Evolutionary conservation across 2,113 vertebrate species (phyloP), one percentile per base, ranked within the genome.

Genomic region (Chaetodon trifascialis): DNA sequence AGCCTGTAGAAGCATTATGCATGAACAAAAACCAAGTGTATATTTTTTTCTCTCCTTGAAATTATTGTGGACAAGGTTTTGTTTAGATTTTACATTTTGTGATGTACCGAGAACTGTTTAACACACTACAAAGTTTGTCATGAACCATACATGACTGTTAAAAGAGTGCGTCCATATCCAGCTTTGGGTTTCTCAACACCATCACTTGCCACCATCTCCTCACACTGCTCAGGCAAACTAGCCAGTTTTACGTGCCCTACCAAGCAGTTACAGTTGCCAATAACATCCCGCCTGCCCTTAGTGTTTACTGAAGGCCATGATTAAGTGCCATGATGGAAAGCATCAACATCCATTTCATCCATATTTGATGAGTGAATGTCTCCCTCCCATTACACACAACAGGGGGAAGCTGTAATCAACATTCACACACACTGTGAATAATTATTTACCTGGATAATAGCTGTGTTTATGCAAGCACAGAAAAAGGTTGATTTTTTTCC

Each of bases 361-460:
- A 92, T 94, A 94, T 94, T 94, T 92, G 88, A 94, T 94, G 88
- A 94, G 89, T 36, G 78, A 87, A 86, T 44, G 78, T 89, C 88
- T 92, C 80, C 73, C 59, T 78, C 83, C 86, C 63, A 85, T 82
- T 85, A 76, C 89, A 90, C 86, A 77, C 89, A 91, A 90, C 92
- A 69, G 89, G 89, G 81, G 89, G 71, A 90, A 64, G 84, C 82
- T 86, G 85, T 93, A 94, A 94, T 94, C 93, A 94, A 79, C 89
- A 79, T 84, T 76, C 71, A 82, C 88, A 89, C 88, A 93, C 88
- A 90, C 88, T 86, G 88, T 84, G 93, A 87, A 90, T 89, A 89
- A 92, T 93, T 90, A 89, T 92, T 91, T 88, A 87, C 83, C 74
- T 75, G 78, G 90, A 91, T 90, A 89, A 92, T 92, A 64, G 68